Evolutionary conservation across 1,140 invertebrate genomes (phyloP).

Genomic region (Hypsibius dujardini): DNA sequence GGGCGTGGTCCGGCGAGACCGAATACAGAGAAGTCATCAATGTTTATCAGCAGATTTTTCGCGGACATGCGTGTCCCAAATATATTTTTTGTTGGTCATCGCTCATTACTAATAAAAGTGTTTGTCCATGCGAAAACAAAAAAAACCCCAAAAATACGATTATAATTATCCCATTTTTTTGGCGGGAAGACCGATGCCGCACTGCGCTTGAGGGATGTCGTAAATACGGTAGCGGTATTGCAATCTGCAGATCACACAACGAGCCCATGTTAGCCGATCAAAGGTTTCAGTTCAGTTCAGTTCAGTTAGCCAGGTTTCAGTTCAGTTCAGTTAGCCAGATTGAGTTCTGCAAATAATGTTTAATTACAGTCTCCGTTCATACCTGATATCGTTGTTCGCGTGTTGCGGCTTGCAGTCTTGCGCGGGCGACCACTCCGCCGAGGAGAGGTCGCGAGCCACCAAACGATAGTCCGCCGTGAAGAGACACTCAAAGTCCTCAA

Average conservation of each 20-base stretch:
- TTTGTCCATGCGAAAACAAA: neutral
- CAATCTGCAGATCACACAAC: neutral
- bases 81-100: too few relatives aligned
- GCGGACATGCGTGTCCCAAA: too few relatives aligned
- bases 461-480: neutral
- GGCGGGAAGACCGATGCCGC: neutral
- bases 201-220: neutral
- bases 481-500: neutral
- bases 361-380: too few relatives aligned
- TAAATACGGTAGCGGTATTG: slow-evolving; percentile 6
- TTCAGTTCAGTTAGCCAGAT: too few relatives aligned
- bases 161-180: neutral
- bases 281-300: neutral
- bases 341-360: too few relatives aligned
- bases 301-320: too few relatives aligned
- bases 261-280: neutral
- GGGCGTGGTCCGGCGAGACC: too few relatives aligned
- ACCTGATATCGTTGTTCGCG: too few relatives aligned
- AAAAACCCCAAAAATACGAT: neutral
- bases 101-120: neutral
- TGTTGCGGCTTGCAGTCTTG: slow-evolving; percentile 4
- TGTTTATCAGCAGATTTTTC: neutral
- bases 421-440: neutral
- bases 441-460: neutral
- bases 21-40: neutral